phyloP scores from a whole-genome alignment of 2,888 invertebrate species.

The Xanthorhoe designata region DNA sequence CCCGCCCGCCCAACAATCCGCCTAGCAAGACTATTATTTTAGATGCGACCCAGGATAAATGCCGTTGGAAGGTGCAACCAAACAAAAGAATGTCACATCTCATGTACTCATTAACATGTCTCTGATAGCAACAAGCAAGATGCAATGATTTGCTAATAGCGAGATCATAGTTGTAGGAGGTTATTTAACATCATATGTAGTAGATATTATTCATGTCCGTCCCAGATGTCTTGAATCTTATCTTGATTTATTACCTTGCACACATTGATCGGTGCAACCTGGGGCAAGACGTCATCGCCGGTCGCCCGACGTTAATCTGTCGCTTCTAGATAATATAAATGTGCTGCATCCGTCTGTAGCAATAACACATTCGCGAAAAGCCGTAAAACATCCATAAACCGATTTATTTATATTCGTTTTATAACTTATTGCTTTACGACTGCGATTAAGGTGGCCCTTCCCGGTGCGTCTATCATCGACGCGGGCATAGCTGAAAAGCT shows the following conservation, averaged over 20 bases:
- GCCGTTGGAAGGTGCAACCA: constrained; percentile 65
- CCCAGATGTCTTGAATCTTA: constrained; percentile 20
- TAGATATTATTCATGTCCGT: neutral
- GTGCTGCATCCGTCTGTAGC: constrained; percentile 59
- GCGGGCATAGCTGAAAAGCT: too few relatives aligned
- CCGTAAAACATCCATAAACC: constrained; percentile 71
- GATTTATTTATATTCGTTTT: constrained; percentile 76
- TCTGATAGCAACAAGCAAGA: neutral
- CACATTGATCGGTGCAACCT: constrained; percentile 23
- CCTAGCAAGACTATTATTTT: constrained; percentile 70
- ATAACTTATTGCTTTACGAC: constrained; percentile 75
- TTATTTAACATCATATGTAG: neutral
- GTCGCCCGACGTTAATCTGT: constrained; percentile 31
- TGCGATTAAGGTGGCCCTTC: too few relatives aligned
- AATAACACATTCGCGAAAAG: constrained; percentile 71
- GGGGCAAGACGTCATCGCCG: constrained; percentile 28
- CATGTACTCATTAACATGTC: constrained; percentile 3
- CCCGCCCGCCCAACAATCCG: constrained; percentile 65
- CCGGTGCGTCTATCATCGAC: too few relatives aligned
- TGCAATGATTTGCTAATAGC: neutral
- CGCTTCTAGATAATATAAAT: constrained; percentile 36
- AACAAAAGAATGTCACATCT: constrained; percentile 48
- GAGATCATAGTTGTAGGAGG: neutral
- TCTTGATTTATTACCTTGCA: constrained; percentile 26
- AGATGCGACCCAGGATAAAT: constrained; percentile 69